Conservation (phyloP, 2,797 vertebrate genomes). For the Tarsius wallacei region DNA sequence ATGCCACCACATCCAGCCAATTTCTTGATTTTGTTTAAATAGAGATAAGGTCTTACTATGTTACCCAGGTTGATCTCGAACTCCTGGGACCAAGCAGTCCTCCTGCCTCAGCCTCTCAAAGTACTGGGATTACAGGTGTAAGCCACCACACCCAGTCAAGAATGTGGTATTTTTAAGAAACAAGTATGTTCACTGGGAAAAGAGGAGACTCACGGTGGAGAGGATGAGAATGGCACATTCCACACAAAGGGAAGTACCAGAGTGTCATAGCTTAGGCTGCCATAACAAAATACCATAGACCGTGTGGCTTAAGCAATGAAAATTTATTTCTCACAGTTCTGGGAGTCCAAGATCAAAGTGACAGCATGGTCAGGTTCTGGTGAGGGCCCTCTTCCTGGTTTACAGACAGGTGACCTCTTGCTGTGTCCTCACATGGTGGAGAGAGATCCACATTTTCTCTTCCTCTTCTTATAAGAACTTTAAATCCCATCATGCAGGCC, state of each 20-base stretch:
- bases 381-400: neutral
- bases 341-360: neutral
- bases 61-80: no score
- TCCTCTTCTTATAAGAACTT: neutral
- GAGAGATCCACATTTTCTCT: neutral
- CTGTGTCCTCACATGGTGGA: accelerated
- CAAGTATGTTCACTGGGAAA: neutral
- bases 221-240: neutral
- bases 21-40: no score
- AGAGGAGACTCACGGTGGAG: neutral
- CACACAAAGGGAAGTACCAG: neutral
- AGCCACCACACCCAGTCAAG: no score
- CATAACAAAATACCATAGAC: neutral
- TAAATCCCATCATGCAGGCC: neutral
- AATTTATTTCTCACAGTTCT: neutral
- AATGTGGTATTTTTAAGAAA: neutral
- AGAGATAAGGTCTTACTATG: no score
- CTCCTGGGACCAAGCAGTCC: no score
- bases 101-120: no score
- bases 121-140: no score
- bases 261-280: neutral
- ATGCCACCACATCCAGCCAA: no score
- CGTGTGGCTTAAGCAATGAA: neutral
- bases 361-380: neutral
- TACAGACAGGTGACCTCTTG: neutral